These are phyloP conservation scores for Cloeon dipterum DNA, from an alignment of 2,888 invertebrate genomes.

Conservation along the genomic window DNA sequence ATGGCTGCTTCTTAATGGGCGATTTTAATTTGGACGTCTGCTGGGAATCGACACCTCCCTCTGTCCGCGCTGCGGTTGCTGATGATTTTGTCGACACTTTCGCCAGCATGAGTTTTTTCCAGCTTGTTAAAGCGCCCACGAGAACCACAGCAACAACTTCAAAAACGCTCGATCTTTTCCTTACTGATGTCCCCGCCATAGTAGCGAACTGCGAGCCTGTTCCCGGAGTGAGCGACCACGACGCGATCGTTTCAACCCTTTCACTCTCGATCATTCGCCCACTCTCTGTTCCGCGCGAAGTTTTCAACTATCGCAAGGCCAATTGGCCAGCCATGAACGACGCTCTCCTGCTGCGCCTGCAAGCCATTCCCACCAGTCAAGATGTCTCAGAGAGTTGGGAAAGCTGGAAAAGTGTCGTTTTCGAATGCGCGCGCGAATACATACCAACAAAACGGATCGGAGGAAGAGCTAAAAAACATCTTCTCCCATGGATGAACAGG, in stretches of 20 bases:
- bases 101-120: neutral
- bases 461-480: too few species aligned
- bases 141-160: neutral
- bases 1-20: neutral
- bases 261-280: too few species aligned
- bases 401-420: neutral
- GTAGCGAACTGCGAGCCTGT: neutral
- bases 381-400: too few species aligned
- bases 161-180: neutral
- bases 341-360: too few species aligned
- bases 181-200: neutral
- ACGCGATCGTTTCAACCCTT: too few species aligned
- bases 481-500: too few species aligned
- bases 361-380: too few species aligned
- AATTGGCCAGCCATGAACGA: neutral
- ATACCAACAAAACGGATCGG: neutral
- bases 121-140: neutral
- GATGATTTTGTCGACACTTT: neutral
- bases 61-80: neutral
- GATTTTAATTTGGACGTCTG: conserved; percentile 1
- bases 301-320: neutral
- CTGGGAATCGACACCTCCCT: neutral
- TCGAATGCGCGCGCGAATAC: neutral
- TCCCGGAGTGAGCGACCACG: conserved; percentile 1
- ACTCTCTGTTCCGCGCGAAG: neutral